These are phyloP conservation scores for Melanerpes formicivorus DNA, from an alignment of 2,113 vertebrate genomes.

Conservation along the genomic window DNA sequence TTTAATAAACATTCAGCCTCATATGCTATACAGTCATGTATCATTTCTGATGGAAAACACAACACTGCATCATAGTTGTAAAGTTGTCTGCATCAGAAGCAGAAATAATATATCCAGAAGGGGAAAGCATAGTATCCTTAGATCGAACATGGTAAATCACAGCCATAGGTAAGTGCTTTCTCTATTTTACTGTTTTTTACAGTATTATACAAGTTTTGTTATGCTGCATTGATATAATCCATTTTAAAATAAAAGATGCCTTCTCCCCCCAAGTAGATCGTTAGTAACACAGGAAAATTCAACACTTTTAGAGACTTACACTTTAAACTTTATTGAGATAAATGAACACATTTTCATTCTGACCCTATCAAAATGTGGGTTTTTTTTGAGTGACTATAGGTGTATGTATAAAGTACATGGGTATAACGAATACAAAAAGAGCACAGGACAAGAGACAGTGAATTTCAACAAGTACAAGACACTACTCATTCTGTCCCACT, in stretches of 20 bases:
- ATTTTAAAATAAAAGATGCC: neutral
- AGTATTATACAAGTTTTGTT: neutral
- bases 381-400: neutral
- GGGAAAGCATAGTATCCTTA: neutral
- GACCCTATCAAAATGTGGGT: neutral
- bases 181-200: neutral
- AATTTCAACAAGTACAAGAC: neutral
- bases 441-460: neutral
- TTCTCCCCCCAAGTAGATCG: neutral
- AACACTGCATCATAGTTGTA: neutral
- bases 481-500: neutral
- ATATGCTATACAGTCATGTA: neutral
- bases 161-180: neutral
- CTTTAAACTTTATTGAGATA: neutral
- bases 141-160: neutral
- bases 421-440: neutral
- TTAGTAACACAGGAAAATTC: neutral
- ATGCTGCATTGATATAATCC: neutral
- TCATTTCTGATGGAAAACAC: neutral
- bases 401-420: fast-evolving
- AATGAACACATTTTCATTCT: neutral
- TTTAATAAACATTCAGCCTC: neutral
- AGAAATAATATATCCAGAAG: conserved; percentile 14
- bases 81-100: neutral
- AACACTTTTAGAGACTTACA: neutral